phyloP scores from a whole-genome alignment of 2,888 invertebrate species.

The Acronicta aceris region DNA sequence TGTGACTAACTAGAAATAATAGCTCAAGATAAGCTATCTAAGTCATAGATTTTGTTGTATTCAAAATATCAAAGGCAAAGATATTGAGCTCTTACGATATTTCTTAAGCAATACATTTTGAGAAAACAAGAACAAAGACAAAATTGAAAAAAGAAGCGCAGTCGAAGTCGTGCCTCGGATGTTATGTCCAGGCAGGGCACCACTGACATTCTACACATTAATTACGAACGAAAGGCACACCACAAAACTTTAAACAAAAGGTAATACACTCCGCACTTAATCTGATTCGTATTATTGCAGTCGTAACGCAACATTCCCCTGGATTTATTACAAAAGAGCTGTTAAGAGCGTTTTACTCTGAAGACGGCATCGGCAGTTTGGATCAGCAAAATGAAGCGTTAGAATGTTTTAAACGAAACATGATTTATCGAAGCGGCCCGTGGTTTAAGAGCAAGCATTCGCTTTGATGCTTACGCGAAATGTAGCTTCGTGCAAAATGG shows the following conservation, averaged over 20 bases:
- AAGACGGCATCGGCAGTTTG: slow-evolving; percentile 74
- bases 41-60: slow-evolving; percentile 11
- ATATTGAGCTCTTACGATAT: slow-evolving; percentile 23
- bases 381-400: slow-evolving; percentile 82
- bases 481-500: slow-evolving; percentile 83
- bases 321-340: slow-evolving; percentile 86
- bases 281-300: slow-evolving; percentile 85
- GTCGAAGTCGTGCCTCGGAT: slow-evolving; percentile 55
- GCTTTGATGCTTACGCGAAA: slow-evolving; percentile 84
- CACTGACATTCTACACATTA: slow-evolving; percentile 69
- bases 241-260: slow-evolving; percentile 74
- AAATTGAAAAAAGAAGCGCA: slow-evolving; percentile 48
- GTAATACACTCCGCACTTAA: slow-evolving; percentile 77
- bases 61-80: slow-evolving; percentile 24
- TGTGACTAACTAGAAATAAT: slow-evolving; percentile 39
- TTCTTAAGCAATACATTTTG: slow-evolving; percentile 42
- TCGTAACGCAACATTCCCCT: slow-evolving; percentile 78
- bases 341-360: slow-evolving; percentile 74
- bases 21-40: slow-evolving; percentile 23
- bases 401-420: slow-evolving; percentile 73
- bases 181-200: slow-evolving; percentile 51
- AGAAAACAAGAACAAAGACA: slow-evolving; percentile 31
- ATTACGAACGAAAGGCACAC: slow-evolving; percentile 73
- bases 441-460: slow-evolving; percentile 68
- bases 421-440: slow-evolving; percentile 75